Evolutionary conservation across 2,113 vertebrate species (phyloP).

Genomic region (Apeltes quadracus): DNA sequence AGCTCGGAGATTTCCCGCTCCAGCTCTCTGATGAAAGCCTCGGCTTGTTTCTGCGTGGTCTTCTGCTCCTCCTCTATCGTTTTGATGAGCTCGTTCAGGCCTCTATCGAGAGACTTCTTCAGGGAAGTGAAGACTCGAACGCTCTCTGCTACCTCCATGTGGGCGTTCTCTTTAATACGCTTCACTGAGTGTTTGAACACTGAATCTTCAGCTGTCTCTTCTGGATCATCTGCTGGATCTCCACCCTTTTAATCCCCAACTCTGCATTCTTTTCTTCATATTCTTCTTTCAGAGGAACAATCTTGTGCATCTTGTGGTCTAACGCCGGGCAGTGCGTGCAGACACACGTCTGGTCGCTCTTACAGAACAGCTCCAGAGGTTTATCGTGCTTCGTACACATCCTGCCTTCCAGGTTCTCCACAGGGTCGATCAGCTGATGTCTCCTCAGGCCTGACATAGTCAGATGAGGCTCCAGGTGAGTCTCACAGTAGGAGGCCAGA

Average conservation of each 20-base stretch:
- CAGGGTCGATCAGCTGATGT: slow-evolving; percentile 7
- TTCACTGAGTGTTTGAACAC: slow-evolving; percentile 1
- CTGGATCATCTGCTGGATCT: background rate
- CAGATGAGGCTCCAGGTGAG: slow-evolving; percentile 39
- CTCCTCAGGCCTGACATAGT: background rate
- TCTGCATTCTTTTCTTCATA: background rate
- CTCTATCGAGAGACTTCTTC: slow-evolving; percentile 5
- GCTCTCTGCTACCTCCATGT: slow-evolving; percentile 22
- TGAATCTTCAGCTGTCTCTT: slow-evolving; percentile 23
- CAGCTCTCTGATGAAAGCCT: slow-evolving; percentile 8
- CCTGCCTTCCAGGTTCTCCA: background rate
- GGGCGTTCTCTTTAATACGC: background rate
- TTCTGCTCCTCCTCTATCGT: background rate
- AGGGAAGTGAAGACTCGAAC: slow-evolving; percentile 15
- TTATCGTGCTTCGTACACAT: background rate
- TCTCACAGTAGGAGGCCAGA: background rate
- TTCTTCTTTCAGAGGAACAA: slow-evolving; percentile 20
- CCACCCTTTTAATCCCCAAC: background rate
- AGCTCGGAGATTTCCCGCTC: slow-evolving; percentile 19
- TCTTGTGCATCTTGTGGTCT: slow-evolving; percentile 1
- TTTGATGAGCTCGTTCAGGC: background rate
- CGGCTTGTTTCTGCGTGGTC: background rate
- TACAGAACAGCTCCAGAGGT: slow-evolving; percentile 1
- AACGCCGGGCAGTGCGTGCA: slow-evolving; percentile 7
- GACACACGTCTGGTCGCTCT: slow-evolving; percentile 13